A percentile compares a stretch with the other conserved stretches of the same genome.
Evolutionary conservation across 1,140 invertebrate species (phyloP).

Genomic region (Drosophila erecta): DNA sequence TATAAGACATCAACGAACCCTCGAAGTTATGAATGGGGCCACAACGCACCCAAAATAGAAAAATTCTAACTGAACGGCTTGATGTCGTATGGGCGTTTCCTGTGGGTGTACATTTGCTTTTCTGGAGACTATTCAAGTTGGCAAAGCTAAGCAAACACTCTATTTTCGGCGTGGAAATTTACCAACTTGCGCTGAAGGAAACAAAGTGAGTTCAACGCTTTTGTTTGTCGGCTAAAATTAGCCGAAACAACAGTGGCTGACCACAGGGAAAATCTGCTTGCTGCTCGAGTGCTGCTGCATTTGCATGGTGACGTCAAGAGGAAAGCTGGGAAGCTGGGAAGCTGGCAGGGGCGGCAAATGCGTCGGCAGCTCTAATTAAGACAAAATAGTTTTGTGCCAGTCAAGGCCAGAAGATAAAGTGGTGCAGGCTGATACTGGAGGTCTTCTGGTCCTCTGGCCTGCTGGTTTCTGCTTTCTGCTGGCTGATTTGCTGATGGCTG

Average conservation of each 20-base stretch:
- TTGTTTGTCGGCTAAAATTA: constrained; percentile 53
- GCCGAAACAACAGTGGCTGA: constrained; percentile 23
- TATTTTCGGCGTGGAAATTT: constrained; percentile 57
- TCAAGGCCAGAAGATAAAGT: constrained; percentile 38
- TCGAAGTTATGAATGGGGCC: constrained; percentile 33
- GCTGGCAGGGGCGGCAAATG: not conserved
- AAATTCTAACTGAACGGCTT: not conserved
- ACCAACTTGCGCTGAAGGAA: constrained; percentile 8
- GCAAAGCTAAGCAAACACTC: constrained; percentile 33
- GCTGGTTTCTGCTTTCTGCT: constrained; percentile 1
- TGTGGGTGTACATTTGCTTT: constrained; percentile 23
- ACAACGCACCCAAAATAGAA: constrained; percentile 8
- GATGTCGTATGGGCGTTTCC: constrained; percentile 38
- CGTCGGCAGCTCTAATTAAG: constrained; percentile 59
- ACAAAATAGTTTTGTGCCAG: constrained; percentile 47
- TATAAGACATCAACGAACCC: constrained; percentile 1
- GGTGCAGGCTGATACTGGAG: constrained; percentile 1
- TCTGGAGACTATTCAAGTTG: constrained; percentile 35
- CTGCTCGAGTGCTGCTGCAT: constrained; percentile 20
- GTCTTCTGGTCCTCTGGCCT: constrained; percentile 7
- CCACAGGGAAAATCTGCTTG: constrained; percentile 25
- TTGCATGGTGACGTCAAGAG: constrained; percentile 64
- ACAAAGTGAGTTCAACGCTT: constrained; percentile 49
- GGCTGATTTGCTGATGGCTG: constrained; percentile 9
- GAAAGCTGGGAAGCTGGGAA: not conserved